Base-by-base conservation (phyloP, 2,888 invertebrate genomes). In the Cerastoderma edule region DNA sequence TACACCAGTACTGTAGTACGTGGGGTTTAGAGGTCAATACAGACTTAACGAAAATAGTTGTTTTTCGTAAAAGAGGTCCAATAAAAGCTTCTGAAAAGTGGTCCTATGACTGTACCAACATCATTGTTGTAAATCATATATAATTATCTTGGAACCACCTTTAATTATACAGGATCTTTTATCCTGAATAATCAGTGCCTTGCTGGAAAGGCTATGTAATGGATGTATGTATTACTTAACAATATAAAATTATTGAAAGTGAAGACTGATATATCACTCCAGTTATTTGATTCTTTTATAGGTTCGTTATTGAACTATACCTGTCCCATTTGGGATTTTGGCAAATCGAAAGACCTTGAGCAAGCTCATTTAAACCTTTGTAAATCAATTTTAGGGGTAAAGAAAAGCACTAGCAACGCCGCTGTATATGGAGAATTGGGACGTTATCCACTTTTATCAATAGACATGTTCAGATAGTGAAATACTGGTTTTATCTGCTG, bases 201-300 rank as follows among this genome's bases (percentile, higher is more conserved):
- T 24, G 13, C 6, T 30, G 71, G 54, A 22, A 64, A 71, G 19
- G 71, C n/a, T 44, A 50, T 65, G 22, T 56, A 72, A 66, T 65
- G 66, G 24, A 63, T 72, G 66, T 44, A 66, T 24, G 24, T 54
- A 32, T 39, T 72, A 22, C 30, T 67, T 16, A n/a, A 27, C 13
- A 67, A 67, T 22, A 16, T 48, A 4, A 50, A 44, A 16, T 8
- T 13, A n/a, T 50, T 50, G 33, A 28, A 64, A 5, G 19, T 60
- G 30, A 22, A 33, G 35, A 56, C 32, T 5, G 46, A 63, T n/a
- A 48, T 53, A n/a, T 8, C 30, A 1, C 63, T 46, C 6, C 73
- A 73, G 16, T 33, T 72, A 16, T 67, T 73, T 32, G 64, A 74
- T 54, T 35, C 74, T n/a, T 74, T 74, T 30, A 54, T 74, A 2